Conservation (phyloP, 2,113 vertebrate genomes). For the Chamaetylas fuelleborni region DNA sequence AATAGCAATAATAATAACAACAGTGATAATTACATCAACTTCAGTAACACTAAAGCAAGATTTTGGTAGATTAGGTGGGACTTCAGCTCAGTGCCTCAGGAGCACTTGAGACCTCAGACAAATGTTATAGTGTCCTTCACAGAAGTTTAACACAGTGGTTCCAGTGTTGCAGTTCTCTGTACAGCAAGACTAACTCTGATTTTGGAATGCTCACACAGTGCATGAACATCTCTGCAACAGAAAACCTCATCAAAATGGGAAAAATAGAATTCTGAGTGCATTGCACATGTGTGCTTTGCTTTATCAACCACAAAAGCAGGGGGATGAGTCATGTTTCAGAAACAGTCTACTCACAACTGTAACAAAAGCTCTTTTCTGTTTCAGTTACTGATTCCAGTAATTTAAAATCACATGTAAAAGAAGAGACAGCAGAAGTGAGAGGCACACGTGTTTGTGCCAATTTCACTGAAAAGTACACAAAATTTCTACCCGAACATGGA, state of each 20-base stretch:
- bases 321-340: background rate
- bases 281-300: background rate
- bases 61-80: background rate
- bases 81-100: background rate
- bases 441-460: rapidly evolving
- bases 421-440: background rate
- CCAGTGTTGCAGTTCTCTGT: background rate
- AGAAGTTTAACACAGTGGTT: background rate
- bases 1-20: background rate
- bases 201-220: background rate
- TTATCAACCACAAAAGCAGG: rapidly evolving
- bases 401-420: rapidly evolving
- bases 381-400: background rate
- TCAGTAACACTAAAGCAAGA: background rate
- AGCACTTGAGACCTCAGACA: background rate
- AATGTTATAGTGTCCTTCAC: background rate
- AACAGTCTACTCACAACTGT: background rate
- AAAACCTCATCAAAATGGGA: background rate
- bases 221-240: background rate
- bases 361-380: background rate
- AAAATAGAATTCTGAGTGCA: background rate
- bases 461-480: background rate
- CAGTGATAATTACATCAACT: background rate
- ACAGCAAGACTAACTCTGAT: background rate
- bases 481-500: background rate